These are phyloP conservation scores for Eupithecia insigniata DNA, from an alignment of 2,888 invertebrate species.

Conservation along the genomic window DNA sequence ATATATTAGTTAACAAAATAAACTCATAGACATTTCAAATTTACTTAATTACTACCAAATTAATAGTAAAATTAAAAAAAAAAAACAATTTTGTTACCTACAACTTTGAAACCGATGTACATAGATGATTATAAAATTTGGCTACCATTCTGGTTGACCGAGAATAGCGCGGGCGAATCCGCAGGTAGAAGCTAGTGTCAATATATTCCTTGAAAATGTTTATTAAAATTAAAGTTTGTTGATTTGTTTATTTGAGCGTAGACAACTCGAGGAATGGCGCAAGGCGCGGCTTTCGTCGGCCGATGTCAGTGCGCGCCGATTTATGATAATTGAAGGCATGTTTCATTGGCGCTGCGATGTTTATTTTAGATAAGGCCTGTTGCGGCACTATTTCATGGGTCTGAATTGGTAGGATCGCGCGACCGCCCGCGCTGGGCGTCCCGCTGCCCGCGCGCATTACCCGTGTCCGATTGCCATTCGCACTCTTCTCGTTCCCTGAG, in stretches of 20 bases:
- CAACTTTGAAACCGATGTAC: background rate
- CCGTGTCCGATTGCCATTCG: constrained; percentile 72
- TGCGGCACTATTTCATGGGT: constrained; percentile 81
- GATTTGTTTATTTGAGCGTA: constrained; percentile 65
- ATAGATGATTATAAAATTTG: background rate
- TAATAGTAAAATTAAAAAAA: no score
- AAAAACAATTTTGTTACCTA: background rate
- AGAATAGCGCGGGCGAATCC: background rate
- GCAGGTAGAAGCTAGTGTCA: background rate
- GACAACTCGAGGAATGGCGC: constrained; percentile 58
- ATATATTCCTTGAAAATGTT: constrained; percentile 4
- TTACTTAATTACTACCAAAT: no score
- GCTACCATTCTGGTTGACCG: no score
- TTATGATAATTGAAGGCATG: constrained; percentile 84
- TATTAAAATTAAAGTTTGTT: constrained; percentile 40
- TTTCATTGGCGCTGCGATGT: constrained; percentile 82
- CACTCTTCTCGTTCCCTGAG: constrained; percentile 68
- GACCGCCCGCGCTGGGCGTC: constrained; percentile 72
- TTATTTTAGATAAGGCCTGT: constrained; percentile 82
- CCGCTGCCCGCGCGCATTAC: constrained; percentile 53
- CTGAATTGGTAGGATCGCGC: constrained; percentile 75
- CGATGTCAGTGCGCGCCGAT: constrained; percentile 78
- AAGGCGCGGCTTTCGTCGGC: constrained; percentile 73
- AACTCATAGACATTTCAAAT: no score
- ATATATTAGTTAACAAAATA: no score